Conservation (phyloP, 1,140 invertebrate species). For the Campoletis sonorensis region DNA sequence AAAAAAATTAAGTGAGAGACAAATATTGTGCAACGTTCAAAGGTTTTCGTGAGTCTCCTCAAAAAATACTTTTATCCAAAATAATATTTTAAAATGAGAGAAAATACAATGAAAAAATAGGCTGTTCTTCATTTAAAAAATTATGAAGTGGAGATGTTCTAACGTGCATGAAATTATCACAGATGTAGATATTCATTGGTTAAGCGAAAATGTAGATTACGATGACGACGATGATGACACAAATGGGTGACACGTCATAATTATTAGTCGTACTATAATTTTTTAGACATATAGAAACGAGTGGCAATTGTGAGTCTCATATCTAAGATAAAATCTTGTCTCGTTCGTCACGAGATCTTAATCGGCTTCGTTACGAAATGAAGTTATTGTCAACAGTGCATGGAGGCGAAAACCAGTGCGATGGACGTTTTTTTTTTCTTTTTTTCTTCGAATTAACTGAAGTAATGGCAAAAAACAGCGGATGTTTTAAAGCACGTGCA, state of each 20-base stretch:
- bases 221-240: background rate
- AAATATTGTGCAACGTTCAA: background rate
- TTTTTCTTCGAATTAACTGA: background rate
- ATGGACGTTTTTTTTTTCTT: background rate
- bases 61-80: too few species aligned
- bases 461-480: background rate
- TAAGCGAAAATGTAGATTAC: background rate
- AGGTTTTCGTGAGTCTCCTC: background rate
- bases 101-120: background rate
- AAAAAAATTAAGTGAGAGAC: too few species aligned
- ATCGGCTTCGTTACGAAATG: background rate
- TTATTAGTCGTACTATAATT: slow-evolving; percentile 58
- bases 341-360: background rate
- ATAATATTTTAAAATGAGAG: too few species aligned
- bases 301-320: slow-evolving; percentile 38
- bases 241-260: slow-evolving; percentile 24
- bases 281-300: slow-evolving; percentile 51
- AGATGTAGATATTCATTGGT: background rate
- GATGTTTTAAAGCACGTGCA: background rate
- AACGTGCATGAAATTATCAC: background rate
- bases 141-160: too few species aligned
- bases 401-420: background rate
- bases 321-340: background rate
- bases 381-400: background rate
- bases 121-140: too few species aligned